phyloP scores from a whole-genome alignment of 2,797 vertebrate species.

The Pseudomugil tenellus region DNA sequence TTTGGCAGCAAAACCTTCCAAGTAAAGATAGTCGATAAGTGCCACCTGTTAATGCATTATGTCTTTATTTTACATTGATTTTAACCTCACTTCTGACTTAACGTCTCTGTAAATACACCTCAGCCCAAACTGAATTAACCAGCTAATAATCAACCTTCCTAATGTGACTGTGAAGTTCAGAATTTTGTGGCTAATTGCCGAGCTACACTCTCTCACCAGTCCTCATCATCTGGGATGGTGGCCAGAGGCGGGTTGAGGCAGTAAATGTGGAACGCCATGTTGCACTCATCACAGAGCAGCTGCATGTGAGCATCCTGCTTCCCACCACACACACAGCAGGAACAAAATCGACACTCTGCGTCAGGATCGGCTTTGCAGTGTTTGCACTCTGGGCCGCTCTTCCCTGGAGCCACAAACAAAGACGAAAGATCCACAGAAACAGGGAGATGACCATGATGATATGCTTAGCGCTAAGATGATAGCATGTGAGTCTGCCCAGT shows the following conservation, averaged over 20 bases:
- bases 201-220: slow-evolving; percentile 87
- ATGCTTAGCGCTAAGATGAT: neutral
- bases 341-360: slow-evolving; percentile 93
- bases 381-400: slow-evolving; percentile 97
- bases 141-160: slow-evolving; percentile 28
- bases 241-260: slow-evolving; percentile 96
- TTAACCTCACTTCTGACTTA: slow-evolving; percentile 25
- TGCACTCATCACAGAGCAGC: slow-evolving; percentile 97
- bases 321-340: slow-evolving; percentile 95
- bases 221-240: slow-evolving; percentile 96
- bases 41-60: slow-evolving; percentile 21
- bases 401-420: slow-evolving; percentile 81
- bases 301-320: slow-evolving; percentile 99
- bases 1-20: slow-evolving; percentile 15
- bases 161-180: slow-evolving; percentile 16
- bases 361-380: slow-evolving; percentile 96
- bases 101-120: slow-evolving; percentile 27
- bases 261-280: slow-evolving; percentile 99
- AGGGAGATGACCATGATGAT: neutral
- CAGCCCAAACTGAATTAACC: slow-evolving; percentile 24
- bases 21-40: slow-evolving; percentile 11
- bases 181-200: slow-evolving; percentile 24
- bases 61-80: slow-evolving; percentile 38
- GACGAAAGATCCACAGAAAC: slow-evolving; percentile 1
- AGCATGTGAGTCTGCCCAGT: neutral